Percentiles rank a stretch among this genome's conserved stretches.
Evolutionary conservation across 1,140 invertebrate species (phyloP).

Genomic region (Drosophila serrata): DNA sequence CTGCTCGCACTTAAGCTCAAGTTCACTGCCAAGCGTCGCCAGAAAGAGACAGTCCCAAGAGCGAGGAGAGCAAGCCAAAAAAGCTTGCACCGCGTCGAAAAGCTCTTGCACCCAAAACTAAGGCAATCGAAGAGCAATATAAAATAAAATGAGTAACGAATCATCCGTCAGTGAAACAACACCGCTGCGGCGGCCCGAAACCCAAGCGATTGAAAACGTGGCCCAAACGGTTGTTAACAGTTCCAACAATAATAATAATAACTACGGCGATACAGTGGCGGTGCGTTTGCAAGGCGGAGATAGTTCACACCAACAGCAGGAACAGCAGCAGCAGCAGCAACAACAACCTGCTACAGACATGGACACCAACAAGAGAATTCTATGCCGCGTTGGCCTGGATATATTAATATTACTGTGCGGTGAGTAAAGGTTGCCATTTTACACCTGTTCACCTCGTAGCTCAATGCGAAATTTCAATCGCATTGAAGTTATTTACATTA

Average conservation of each 20-base stretch:
- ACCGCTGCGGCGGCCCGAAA: constrained; percentile 72
- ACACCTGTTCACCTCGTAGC: constrained; percentile 28
- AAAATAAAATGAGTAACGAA: constrained; percentile 78
- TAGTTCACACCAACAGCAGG: not conserved
- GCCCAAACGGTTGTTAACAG: constrained; percentile 31
- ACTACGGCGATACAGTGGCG: constrained; percentile 41
- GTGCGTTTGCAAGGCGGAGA: constrained; percentile 45
- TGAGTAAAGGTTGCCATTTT: constrained; percentile 50
- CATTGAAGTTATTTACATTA: constrained; percentile 17
- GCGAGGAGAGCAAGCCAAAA: constrained; percentile 20
- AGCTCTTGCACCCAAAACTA: constrained; percentile 55
- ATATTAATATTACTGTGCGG: constrained; percentile 77
- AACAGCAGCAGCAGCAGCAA: constrained; percentile 7
- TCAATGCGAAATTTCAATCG: constrained; percentile 26
- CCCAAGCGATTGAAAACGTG: constrained; percentile 57
- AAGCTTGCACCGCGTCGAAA: constrained; percentile 41
- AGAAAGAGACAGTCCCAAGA: constrained; percentile 7
- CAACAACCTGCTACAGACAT: constrained; percentile 50
- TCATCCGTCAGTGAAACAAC: constrained; percentile 74
- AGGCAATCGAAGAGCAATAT: constrained; percentile 31
- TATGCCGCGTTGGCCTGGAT: constrained; percentile 75
- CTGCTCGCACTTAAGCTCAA: constrained; percentile 45
- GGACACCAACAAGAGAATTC: constrained; percentile 81
- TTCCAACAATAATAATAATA: constrained; percentile 37
- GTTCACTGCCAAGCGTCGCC: constrained; percentile 64